These are phyloP conservation scores for Thalassoma bifasciatum DNA, from an alignment of 2,113 vertebrate species.

Conservation along the genomic window DNA sequence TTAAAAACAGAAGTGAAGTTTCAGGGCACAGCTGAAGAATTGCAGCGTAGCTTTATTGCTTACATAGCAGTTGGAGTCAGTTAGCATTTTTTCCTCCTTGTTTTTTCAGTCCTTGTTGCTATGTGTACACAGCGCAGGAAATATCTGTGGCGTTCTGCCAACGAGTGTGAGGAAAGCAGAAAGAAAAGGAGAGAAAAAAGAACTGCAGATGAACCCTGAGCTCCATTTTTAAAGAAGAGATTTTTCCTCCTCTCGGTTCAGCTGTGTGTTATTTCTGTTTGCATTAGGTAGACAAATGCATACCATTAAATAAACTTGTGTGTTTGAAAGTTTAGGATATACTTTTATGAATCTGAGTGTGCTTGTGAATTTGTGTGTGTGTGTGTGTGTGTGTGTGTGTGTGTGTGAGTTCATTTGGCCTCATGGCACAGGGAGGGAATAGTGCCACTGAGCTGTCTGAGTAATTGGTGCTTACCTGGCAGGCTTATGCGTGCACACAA, in stretches of 20 bases:
- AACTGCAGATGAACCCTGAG: conserved; percentile 52
- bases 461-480: conserved; percentile 83
- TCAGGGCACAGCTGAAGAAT: not conserved
- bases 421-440: conserved; percentile 52
- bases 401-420: conserved; percentile 62
- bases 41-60: conserved; percentile 8
- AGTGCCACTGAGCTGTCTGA: conserved; percentile 70
- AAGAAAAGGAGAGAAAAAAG: conserved; percentile 41
- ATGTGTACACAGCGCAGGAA: conserved; percentile 56
- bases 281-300: conserved; percentile 31
- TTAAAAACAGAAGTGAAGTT: conserved; percentile 1
- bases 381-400: conserved; percentile 14
- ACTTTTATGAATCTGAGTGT: conserved; percentile 22
- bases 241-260: conserved; percentile 7
- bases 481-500: conserved; percentile 54
- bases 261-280: conserved; percentile 37
- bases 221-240: conserved; percentile 28
- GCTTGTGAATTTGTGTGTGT: conserved; percentile 26
- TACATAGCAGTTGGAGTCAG: conserved; percentile 39
- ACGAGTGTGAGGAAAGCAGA: conserved; percentile 49
- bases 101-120: conserved; percentile 30
- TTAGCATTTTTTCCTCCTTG: conserved; percentile 28
- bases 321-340: conserved; percentile 40
- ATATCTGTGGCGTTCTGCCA: conserved; percentile 62
- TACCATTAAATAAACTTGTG: conserved; percentile 21